Conservation (phyloP, 2,797 vertebrate genomes). For the Schizothorax lantsangensis region DNA sequence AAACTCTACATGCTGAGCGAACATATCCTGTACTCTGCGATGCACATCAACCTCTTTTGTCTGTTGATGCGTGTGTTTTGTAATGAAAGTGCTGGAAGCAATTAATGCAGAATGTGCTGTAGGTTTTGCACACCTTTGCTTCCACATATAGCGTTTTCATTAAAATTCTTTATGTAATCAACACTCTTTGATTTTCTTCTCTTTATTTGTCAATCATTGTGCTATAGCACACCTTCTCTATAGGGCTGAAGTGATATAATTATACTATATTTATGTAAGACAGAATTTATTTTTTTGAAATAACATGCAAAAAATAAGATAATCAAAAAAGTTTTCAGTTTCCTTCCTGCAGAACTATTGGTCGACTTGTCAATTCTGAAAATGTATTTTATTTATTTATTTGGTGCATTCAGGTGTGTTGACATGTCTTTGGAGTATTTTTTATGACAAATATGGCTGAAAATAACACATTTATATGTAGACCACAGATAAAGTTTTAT, state of each 20-base stretch:
- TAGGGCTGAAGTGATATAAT: background rate
- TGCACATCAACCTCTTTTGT: constrained; percentile 41
- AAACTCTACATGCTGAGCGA: constrained; percentile 30
- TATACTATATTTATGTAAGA: background rate
- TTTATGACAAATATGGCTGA: no score
- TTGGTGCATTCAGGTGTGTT: no score
- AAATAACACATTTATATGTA: no score
- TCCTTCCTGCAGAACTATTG: background rate
- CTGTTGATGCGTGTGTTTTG: constrained; percentile 22
- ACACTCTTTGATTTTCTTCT: background rate
- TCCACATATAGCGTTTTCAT: constrained; percentile 9
- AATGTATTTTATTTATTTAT: background rate
- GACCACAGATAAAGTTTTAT: no score
- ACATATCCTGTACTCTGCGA: constrained; percentile 12
- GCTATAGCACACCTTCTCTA: background rate
- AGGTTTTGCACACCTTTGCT: background rate
- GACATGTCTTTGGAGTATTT: no score
- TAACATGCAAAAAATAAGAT: background rate
- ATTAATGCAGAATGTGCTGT: constrained; percentile 24
- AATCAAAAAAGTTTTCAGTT: background rate
- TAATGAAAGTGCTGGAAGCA: constrained; percentile 32
- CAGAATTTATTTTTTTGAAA: background rate
- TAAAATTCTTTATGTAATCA: constrained; percentile 3
- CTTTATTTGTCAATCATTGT: constrained; percentile 7
- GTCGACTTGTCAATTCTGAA: background rate